A percentile compares a stretch with the other conserved stretches of the same genome.
Conservation (phyloP, 1,140 invertebrate species). For the Bathynomus jamesi region DNA sequence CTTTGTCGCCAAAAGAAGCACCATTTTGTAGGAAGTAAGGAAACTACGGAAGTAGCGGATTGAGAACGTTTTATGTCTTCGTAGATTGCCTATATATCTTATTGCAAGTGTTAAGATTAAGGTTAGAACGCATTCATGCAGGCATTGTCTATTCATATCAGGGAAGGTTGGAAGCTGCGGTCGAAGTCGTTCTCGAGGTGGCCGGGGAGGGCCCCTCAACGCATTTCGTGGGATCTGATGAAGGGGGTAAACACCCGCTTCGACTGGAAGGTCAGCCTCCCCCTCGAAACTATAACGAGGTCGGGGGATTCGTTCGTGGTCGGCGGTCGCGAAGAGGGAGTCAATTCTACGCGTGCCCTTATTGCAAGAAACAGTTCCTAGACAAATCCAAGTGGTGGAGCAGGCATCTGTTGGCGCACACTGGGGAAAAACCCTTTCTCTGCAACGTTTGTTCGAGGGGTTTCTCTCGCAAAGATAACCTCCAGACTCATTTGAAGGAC, state of each 20-base stretch:
- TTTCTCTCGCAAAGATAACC: slow-evolving; percentile 9
- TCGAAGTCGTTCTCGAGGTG: background rate
- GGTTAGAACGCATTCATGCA: no score
- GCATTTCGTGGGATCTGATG: no score
- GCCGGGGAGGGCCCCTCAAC: no score
- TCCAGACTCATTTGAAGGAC: slow-evolving; percentile 9
- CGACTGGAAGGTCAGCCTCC: background rate
- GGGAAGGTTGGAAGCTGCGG: background rate
- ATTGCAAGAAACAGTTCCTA: background rate
- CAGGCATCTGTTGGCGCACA: slow-evolving; percentile 12
- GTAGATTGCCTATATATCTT: no score
- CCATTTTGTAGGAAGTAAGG: no score
- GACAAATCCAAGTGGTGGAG: background rate
- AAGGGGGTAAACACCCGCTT: background rate
- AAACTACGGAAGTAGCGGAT: no score
- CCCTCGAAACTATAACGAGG: background rate
- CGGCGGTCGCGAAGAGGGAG: background rate
- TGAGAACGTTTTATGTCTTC: no score
- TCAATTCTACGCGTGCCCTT: background rate
- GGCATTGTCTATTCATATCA: no score
- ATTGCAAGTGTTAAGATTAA: no score
- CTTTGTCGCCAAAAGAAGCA: no score
- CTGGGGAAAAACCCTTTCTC: slow-evolving; percentile 14
- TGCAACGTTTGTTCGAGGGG: slow-evolving; percentile 7
- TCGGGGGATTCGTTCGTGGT: background rate